phyloP scores from a whole-genome alignment of 1,140 invertebrate species.

The Aricia agestis region DNA sequence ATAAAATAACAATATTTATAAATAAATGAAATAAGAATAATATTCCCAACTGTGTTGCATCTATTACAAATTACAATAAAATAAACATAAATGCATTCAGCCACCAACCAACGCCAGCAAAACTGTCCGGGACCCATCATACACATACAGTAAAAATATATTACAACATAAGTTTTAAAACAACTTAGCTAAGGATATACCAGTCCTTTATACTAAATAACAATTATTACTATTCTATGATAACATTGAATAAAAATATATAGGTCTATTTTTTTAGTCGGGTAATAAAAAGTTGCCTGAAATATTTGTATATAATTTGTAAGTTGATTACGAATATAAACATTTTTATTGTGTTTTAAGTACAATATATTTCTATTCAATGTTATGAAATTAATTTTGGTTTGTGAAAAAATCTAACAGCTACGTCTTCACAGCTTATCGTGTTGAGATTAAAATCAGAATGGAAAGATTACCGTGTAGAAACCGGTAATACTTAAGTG shows the following conservation, averaged over 20 bases:
- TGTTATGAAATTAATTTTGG: not conserved
- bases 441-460: not conserved
- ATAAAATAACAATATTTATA: no score
- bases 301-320: not conserved
- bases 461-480: not conserved
- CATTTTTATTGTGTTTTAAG: no score
- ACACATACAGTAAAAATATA: slow-evolving; percentile 24
- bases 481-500: not conserved
- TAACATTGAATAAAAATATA: slow-evolving; percentile 13
- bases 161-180: slow-evolving; percentile 25
- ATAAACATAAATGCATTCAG: slow-evolving; percentile 9
- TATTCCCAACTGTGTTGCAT: not conserved
- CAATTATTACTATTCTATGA: slow-evolving; percentile 24
- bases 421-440: not conserved
- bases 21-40: not conserved
- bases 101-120: not conserved
- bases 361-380: slow-evolving; percentile 15
- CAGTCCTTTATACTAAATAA: slow-evolving; percentile 39
- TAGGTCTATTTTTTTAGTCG: not conserved
- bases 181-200: slow-evolving; percentile 30
- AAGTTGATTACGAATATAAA: no score
- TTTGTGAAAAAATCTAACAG: not conserved
- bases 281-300: not conserved
- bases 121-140: not conserved
- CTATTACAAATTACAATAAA: not conserved